Percentiles rank a stretch among this genome's conserved stretches.
These are phyloP conservation scores for Mimachlamys varia DNA, from an alignment of 2,888 invertebrate species.

Conservation along the genomic window DNA sequence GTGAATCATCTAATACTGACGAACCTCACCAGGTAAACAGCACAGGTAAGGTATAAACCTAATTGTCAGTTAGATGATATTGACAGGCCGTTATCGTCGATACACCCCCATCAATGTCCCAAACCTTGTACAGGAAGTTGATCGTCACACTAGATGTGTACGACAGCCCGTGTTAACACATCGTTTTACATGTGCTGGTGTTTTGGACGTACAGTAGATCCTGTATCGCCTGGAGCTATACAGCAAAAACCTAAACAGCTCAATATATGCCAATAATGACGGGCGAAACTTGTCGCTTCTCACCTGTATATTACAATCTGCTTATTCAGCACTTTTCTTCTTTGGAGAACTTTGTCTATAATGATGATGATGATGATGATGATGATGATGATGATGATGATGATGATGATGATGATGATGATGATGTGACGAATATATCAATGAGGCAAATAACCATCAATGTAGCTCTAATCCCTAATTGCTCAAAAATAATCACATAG, in stretches of 20 bases:
- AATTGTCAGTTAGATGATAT: not conserved
- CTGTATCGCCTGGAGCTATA: not conserved
- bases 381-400: too few relatives aligned
- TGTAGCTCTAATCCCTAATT: too few relatives aligned
- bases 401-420: too few relatives aligned
- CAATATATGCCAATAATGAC: not conserved
- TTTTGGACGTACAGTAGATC: not conserved
- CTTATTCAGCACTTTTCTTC: not conserved
- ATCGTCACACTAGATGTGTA: not conserved
- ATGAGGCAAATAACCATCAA: too few relatives aligned
- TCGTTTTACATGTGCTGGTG: not conserved
- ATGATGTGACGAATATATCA: too few relatives aligned
- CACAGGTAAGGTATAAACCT: not conserved
- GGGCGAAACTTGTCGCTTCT: not conserved
- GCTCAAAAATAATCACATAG: too few relatives aligned
- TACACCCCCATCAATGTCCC: not conserved
- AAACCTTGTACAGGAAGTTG: not conserved
- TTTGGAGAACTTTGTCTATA: too few relatives aligned
- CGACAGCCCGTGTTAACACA: not conserved
- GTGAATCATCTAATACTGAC: not conserved
- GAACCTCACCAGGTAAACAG: not conserved
- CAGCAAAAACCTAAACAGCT: not conserved
- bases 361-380: too few relatives aligned
- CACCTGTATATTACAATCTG: not conserved
- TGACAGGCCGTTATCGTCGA: not conserved